Evolutionary conservation across 2,797 vertebrate genomes (phyloP).

Genomic region (Pterois miles): DNA sequence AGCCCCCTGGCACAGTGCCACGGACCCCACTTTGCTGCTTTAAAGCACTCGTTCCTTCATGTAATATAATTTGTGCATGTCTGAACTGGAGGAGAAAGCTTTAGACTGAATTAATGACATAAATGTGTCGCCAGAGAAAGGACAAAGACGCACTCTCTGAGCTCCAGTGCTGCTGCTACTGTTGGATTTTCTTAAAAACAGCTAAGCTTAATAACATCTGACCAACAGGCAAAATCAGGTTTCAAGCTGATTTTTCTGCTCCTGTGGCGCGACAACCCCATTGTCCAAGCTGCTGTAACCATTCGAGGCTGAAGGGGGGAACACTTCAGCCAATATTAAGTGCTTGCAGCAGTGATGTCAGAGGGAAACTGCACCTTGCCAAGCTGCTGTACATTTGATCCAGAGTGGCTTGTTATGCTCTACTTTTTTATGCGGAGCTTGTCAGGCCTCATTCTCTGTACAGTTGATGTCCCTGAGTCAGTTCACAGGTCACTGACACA

Average conservation of each 20-base stretch:
- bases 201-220: conserved; percentile 31
- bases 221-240: conserved; percentile 20
- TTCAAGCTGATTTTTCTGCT: conserved; percentile 25
- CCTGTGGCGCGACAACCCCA: conserved; percentile 6
- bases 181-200: conserved; percentile 8
- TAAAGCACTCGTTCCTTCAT: background rate
- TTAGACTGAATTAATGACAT: background rate
- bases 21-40: background rate
- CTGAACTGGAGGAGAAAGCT: background rate
- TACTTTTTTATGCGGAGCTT: background rate
- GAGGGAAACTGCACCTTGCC: conserved; percentile 23
- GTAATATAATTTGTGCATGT: background rate
- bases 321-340: conserved; percentile 34
- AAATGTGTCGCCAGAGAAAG: background rate
- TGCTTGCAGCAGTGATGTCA: conserved; percentile 20
- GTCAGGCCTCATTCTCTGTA: background rate
- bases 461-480: background rate
- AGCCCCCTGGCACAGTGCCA: background rate
- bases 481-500: background rate
- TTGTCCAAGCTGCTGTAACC: conserved; percentile 29
- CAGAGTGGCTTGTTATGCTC: background rate
- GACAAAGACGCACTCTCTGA: background rate
- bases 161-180: background rate
- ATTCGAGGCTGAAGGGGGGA: conserved; percentile 14
- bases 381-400: conserved; percentile 24